phyloP scores from a whole-genome alignment of 2,797 vertebrate species.

The Rhynchotus rufescens region DNA sequence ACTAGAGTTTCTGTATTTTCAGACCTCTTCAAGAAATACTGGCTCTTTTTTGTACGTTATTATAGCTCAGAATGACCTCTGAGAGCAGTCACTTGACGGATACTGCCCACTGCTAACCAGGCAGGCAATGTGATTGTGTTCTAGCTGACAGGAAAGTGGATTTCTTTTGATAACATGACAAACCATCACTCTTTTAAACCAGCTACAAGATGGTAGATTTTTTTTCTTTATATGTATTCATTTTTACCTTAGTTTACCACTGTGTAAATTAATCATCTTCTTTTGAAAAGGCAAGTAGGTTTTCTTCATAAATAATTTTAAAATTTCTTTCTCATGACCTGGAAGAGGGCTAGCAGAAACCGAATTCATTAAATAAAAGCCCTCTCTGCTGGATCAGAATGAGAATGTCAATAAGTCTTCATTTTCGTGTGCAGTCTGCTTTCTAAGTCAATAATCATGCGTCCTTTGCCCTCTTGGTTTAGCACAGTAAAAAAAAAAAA shows the following conservation, averaged over 20 bases:
- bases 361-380: neutral
- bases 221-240: neutral
- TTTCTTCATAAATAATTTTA: neutral
- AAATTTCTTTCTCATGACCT: neutral
- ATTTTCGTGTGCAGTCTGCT: neutral
- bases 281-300: neutral
- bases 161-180: neutral
- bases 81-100: neutral
- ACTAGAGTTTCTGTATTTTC: neutral
- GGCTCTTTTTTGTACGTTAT: neutral
- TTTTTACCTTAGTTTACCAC: neutral
- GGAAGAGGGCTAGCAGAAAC: neutral
- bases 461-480: neutral
- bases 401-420: neutral
- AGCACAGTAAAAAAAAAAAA: neutral
- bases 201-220: neutral
- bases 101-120: neutral
- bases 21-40: neutral
- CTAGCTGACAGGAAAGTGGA: neutral
- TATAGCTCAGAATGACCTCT: neutral
- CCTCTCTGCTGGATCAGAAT: neutral
- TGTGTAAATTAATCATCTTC: neutral
- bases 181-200: neutral
- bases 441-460: neutral
- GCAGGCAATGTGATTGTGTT: neutral